Evolutionary conservation across 2,888 invertebrate genomes (phyloP).

Genomic region (Caenorhabditis sp.): DNA sequence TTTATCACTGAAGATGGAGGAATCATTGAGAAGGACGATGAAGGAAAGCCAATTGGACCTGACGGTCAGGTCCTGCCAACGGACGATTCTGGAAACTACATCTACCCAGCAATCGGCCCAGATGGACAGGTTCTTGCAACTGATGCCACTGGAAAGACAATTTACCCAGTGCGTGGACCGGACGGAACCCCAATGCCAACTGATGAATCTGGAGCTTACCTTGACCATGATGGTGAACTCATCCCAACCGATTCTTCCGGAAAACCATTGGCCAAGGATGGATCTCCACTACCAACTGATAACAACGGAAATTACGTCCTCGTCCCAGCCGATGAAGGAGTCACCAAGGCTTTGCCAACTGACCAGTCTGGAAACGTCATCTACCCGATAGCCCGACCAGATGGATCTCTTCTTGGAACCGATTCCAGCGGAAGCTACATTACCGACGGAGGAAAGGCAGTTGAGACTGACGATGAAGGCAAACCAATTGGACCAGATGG

Average conservation of each 20-base stretch:
- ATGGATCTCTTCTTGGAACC: slow-evolving; percentile 60
- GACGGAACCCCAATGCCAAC: slow-evolving; percentile 63
- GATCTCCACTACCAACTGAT: slow-evolving; percentile 62
- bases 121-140: slow-evolving; percentile 47
- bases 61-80: slow-evolving; percentile 9
- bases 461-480: slow-evolving; percentile 67
- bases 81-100: slow-evolving; percentile 37
- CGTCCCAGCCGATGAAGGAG: slow-evolving; percentile 33
- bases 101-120: slow-evolving; percentile 13
- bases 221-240: slow-evolving; percentile 34
- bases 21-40: slow-evolving; percentile 8
- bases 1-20: slow-evolving; percentile 33
- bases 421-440: slow-evolving; percentile 50
- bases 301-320: slow-evolving; percentile 43
- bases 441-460: slow-evolving; percentile 48
- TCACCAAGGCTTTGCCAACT: slow-evolving; percentile 49
- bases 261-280: slow-evolving; percentile 59
- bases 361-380: slow-evolving; percentile 54
- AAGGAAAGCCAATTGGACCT: slow-evolving; percentile 19
- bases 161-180: slow-evolving; percentile 36
- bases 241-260: slow-evolving; percentile 56
- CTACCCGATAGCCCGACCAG: slow-evolving; percentile 53
- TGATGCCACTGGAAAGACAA: slow-evolving; percentile 52
- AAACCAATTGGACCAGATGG: slow-evolving; percentile 68
- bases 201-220: slow-evolving; percentile 60